Evolutionary conservation across 2,797 vertebrate species (phyloP).

Genomic region (Luscinia megarhynchos): DNA sequence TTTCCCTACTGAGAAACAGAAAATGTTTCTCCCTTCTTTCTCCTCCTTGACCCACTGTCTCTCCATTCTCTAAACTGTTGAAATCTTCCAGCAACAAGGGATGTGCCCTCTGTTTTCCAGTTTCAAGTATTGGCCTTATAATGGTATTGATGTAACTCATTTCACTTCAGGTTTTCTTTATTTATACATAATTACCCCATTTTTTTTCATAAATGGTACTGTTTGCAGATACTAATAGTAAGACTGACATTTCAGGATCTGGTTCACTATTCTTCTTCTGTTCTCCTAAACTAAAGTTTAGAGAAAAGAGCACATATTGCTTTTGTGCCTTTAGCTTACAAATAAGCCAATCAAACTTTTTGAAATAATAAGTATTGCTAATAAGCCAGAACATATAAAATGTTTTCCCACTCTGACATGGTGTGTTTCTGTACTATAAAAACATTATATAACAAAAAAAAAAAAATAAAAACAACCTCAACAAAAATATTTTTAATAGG

Average conservation of each 20-base stretch:
- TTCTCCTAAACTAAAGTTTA: conserved; percentile 70
- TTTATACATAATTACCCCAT: not conserved
- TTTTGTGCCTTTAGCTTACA: conserved; percentile 65
- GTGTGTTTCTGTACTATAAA: conserved; percentile 12
- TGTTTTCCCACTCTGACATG: not conserved
- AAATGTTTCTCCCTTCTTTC: not conserved
- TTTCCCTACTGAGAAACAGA: not conserved
- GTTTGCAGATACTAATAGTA: not conserved
- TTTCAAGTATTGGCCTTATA: not conserved
- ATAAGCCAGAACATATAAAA: conserved; percentile 24
- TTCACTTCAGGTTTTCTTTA: conserved; percentile 1
- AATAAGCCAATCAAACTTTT: conserved; percentile 72
- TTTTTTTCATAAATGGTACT: not conserved
- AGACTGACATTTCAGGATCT: not conserved
- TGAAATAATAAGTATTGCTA: conserved; percentile 49
- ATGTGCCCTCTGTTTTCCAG: not conserved
- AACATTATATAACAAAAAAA: not conserved
- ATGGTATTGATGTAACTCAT: not conserved
- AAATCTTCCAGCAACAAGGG: not conserved
- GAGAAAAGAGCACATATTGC: conserved; percentile 58
- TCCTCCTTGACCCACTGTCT: not conserved
- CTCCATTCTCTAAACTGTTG: not conserved
- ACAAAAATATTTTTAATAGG: conserved; percentile 30
- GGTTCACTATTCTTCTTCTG: not conserved
- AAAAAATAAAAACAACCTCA: not conserved